Evolutionary conservation across 2,113 vertebrate species (phyloP).

Genomic region (Neodontobutis hainanensis): DNA sequence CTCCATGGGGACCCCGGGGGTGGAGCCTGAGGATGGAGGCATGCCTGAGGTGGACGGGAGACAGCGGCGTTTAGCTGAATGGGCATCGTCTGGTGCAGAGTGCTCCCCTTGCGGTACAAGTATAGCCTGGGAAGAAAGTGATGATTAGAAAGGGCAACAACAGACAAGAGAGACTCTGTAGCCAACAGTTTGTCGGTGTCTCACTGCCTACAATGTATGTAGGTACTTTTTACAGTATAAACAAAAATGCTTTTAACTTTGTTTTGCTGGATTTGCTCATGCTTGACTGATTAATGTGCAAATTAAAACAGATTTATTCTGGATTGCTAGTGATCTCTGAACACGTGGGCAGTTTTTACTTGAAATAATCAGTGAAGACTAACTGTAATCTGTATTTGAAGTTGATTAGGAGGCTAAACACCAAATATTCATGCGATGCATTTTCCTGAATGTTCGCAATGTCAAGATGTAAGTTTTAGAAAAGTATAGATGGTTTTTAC

Average conservation of each 20-base stretch:
- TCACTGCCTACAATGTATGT: too few species aligned
- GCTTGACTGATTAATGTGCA: constrained; percentile 5
- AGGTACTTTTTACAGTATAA: not conserved
- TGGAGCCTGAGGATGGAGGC: not conserved
- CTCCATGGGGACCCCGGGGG: constrained; percentile 17
- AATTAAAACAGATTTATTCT: constrained; percentile 5
- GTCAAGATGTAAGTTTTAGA: constrained; percentile 17
- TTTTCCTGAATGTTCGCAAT: not conserved
- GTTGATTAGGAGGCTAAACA: not conserved
- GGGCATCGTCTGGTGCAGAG: constrained; percentile 78
- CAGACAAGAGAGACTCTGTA: too few species aligned
- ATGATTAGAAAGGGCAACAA: not conserved
- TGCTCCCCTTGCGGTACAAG: constrained; percentile 74
- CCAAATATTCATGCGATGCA: not conserved
- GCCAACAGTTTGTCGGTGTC: not conserved
- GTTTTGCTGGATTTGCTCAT: not conserved
- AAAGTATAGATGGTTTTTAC: not conserved
- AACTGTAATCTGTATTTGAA: not conserved
- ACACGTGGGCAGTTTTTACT: not conserved
- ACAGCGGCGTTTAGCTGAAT: constrained; percentile 87
- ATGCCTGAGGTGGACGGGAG: constrained; percentile 66
- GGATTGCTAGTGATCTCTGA: not conserved
- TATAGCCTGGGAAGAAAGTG: constrained; percentile 73
- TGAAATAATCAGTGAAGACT: constrained; percentile 4
- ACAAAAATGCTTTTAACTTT: not conserved